These are phyloP conservation scores for Collichthys lucidus DNA, from an alignment of 2,113 vertebrate genomes.

Conservation along the genomic window DNA sequence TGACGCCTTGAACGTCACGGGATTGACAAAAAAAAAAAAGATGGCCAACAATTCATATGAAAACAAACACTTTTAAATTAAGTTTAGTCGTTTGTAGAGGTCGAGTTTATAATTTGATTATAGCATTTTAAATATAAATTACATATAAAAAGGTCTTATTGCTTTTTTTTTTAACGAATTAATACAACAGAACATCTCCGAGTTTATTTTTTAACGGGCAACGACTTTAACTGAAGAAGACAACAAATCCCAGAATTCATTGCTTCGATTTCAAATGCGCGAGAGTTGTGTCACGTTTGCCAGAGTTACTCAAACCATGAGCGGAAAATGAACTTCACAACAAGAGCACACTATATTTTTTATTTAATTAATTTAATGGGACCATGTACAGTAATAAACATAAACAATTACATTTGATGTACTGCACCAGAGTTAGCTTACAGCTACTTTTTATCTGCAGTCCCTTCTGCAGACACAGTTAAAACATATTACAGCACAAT, in stretches of 20 bases:
- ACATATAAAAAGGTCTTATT: rapidly evolving
- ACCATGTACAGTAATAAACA: no score
- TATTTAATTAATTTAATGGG: no score
- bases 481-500: no score
- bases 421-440: no score
- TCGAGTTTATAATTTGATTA: rapidly evolving
- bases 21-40: constrained; percentile 29
- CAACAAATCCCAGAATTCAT: constrained; percentile 53
- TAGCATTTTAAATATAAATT: rapidly evolving
- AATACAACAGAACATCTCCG: background rate
- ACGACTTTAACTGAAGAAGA: background rate
- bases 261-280: background rate
- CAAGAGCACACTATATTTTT: background rate
- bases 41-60: constrained; percentile 40
- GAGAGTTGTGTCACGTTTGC: background rate
- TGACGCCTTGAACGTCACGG: constrained; percentile 71
- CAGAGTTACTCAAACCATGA: background rate
- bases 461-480: no score
- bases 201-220: background rate
- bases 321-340: background rate
- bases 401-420: no score
- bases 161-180: rapidly evolving
- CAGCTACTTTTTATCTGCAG: no score
- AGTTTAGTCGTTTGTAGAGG: rapidly evolving
- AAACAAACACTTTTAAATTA: background rate